Conservation (phyloP, 2,113 vertebrate species). For the Polypterus bichir region DNA sequence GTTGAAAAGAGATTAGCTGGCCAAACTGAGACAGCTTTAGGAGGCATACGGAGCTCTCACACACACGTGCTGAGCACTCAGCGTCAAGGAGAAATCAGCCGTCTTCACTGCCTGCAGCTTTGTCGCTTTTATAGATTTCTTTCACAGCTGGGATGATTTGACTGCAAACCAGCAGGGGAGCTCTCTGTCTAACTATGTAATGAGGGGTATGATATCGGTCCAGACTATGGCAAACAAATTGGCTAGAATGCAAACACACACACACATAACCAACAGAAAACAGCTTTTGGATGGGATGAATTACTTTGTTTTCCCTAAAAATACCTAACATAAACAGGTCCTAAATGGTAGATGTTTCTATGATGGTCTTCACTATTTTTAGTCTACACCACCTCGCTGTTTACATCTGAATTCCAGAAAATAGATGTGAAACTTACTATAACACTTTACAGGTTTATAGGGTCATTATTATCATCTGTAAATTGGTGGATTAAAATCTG, state of each 20-base stretch:
- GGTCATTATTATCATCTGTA: too few relatives aligned
- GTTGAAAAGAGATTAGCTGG: not conserved
- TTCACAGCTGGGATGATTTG: constrained; percentile 20
- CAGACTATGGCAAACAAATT: constrained; percentile 16
- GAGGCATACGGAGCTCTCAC: not conserved
- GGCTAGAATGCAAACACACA: not conserved
- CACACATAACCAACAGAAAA: not conserved
- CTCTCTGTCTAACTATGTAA: constrained; percentile 40
- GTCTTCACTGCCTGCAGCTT: constrained; percentile 30
- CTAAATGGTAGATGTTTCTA: too few relatives aligned
- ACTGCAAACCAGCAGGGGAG: constrained; percentile 24
- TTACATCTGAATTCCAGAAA: too few relatives aligned
- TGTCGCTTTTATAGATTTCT: constrained; percentile 21
- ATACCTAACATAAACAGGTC: too few relatives aligned
- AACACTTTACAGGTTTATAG: too few relatives aligned
- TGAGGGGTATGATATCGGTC: constrained; percentile 46
- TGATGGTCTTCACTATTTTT: too few relatives aligned
- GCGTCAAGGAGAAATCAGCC: constrained; percentile 7
- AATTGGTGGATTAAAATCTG: too few relatives aligned
- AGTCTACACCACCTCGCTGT: too few relatives aligned
- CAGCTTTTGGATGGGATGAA: too few relatives aligned
- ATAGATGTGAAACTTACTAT: too few relatives aligned
- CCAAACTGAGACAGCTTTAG: not conserved
- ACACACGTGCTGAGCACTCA: not conserved
- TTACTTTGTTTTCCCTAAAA: too few relatives aligned